A percentile compares a stretch with the other conserved stretches of the same genome.
Evolutionary conservation across 2,888 invertebrate genomes (phyloP).

Genomic region (Melinaea marsaeus): DNA sequence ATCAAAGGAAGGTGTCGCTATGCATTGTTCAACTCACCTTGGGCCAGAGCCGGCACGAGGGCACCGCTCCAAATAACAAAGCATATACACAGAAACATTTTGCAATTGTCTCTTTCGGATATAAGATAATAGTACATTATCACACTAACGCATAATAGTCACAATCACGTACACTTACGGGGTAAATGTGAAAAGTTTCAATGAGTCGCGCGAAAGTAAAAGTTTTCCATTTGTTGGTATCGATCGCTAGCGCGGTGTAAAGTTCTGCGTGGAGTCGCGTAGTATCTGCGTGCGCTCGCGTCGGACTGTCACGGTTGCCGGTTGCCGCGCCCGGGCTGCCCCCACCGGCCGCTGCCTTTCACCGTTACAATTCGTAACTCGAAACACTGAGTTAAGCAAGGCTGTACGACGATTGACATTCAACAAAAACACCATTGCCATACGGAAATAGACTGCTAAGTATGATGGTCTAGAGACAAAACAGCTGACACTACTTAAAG

Average conservation of each 20-base stretch:
- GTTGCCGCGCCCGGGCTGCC: constrained; percentile 38
- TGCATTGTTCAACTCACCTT: constrained; percentile 72
- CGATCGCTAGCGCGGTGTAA: neutral
- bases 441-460: constrained; percentile 58
- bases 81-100: constrained; percentile 64
- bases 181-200: constrained; percentile 33
- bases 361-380: constrained; percentile 61
- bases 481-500: constrained; percentile 4
- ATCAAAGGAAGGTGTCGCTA: constrained; percentile 37
- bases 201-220: constrained; percentile 59
- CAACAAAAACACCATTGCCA: constrained; percentile 63
- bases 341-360: constrained; percentile 67
- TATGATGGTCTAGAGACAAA: constrained; percentile 21
- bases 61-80: constrained; percentile 68
- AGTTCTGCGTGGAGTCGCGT: neutral
- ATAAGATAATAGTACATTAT: constrained; percentile 36
- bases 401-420: constrained; percentile 74
- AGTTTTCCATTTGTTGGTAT: constrained; percentile 43
- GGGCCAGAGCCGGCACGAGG: constrained; percentile 60
- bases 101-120: constrained; percentile 49
- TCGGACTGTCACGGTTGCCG: constrained; percentile 50
- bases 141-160: constrained; percentile 57
- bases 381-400: constrained; percentile 70
- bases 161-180: constrained; percentile 38
- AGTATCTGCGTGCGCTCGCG: constrained; percentile 38